Base-by-base conservation (phyloP, 2,888 invertebrate genomes). In the Subacronicta megacephala region DNA sequence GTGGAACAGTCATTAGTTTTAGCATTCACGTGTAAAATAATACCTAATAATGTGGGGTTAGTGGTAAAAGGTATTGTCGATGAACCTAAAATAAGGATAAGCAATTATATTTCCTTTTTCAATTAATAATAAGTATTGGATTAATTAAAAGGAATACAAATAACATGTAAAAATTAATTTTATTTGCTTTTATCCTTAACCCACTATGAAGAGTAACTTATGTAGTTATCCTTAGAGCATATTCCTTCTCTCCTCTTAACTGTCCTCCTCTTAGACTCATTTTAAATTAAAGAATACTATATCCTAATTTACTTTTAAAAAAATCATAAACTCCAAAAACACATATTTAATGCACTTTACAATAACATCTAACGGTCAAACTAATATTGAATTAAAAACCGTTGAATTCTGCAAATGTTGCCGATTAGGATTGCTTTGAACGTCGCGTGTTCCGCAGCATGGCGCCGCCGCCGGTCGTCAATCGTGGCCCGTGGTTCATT, bases 401-500 rank as follows among this genome's bases (percentile, higher is more conserved):
- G 41, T 23, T 36, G 45, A 50, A 16, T 63, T 44, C 50, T 65
- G 55, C 42, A 53, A 62, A 49, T 57, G 45, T 51, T 43, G 45
- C 49, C 51, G 61, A 36, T 23, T 6, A 6, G 18, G 36, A 55
- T 49, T 38, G 37, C 67, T 37, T 15, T 12, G 17, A 54, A 20
- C 35, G 40, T 41, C 16, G 43, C 15, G 12, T 4, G 31, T 71
- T 64, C 57, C 69, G 54, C 46, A 72, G 62, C 35, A 9, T 31
- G 45, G 41, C 59, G 63, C 54, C 63, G 63, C 54, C 63, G 37
- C 37, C 59, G 37, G 35, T 60, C 49, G 54, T 64, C 54, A 36
- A 49, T 56, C 66, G 70, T 78, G 76, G 75, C 74, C 76, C 67
- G 68, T 61, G 54, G 52, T 70, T 77, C 75, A 83, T 81, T 80